Conservation (phyloP, 2,113 vertebrate genomes). For the Xyrauchen texanus region DNA sequence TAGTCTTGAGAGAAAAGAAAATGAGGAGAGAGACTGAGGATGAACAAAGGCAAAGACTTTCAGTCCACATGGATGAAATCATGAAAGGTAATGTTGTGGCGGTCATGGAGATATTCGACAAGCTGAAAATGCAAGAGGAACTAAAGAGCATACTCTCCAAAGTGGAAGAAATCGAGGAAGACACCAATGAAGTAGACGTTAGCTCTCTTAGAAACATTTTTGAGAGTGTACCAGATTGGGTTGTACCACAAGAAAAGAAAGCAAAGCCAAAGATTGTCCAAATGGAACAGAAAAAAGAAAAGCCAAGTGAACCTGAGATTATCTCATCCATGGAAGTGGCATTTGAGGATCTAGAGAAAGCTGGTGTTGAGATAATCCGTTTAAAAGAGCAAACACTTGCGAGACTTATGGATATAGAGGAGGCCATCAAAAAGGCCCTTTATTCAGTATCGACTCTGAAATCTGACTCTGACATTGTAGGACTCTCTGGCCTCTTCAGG, state of each 20-base stretch:
- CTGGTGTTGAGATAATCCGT: slow-evolving; percentile 85
- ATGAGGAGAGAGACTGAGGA: slow-evolving; percentile 78
- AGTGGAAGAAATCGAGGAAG: slow-evolving; percentile 84
- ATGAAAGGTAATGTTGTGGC: slow-evolving; percentile 81
- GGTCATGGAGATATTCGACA: slow-evolving; percentile 83
- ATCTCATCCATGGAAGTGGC: slow-evolving; percentile 79
- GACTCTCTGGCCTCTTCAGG: slow-evolving; percentile 81
- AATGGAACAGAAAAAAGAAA: slow-evolving; percentile 56
- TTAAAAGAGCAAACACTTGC: slow-evolving; percentile 92
- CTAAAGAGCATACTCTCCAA: slow-evolving; percentile 82
- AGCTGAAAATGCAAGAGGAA: slow-evolving; percentile 81
- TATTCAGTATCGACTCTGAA: slow-evolving; percentile 89
- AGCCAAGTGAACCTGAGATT: slow-evolving; percentile 58
- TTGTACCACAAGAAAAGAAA: slow-evolving; percentile 58
- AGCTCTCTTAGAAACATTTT: slow-evolving; percentile 79
- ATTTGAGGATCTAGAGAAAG: slow-evolving; percentile 87
- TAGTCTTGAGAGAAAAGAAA: slow-evolving; percentile 81
- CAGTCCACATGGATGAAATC: slow-evolving; percentile 88
- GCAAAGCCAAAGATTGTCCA: slow-evolving; percentile 47
- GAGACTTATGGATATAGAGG: slow-evolving; percentile 86
- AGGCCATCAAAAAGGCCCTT: slow-evolving; percentile 89
- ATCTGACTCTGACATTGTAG: slow-evolving; percentile 82
- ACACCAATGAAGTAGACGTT: slow-evolving; percentile 79
- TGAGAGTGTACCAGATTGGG: slow-evolving; percentile 84
- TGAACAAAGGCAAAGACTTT: slow-evolving; percentile 82